phyloP scores from a whole-genome alignment of 2,113 vertebrate species.

The Syngnathoides biaculeatus region DNA sequence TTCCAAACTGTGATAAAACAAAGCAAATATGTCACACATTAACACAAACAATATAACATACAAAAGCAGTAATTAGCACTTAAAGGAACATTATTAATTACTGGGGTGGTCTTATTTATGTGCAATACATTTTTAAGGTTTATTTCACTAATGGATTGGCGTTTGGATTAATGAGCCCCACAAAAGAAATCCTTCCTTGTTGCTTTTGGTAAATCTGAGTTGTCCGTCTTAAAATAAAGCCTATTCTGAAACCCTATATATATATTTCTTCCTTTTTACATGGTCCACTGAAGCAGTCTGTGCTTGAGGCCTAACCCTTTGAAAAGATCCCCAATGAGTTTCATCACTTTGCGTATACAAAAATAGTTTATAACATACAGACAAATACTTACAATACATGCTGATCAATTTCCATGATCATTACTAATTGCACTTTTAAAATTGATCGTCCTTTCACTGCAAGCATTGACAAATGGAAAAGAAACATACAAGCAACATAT shows the following conservation, averaged over 20 bases:
- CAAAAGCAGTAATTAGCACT: conserved; percentile 24
- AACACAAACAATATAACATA: not conserved
- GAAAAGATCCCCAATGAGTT: conserved; percentile 38
- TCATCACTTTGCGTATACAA: conserved; percentile 57
- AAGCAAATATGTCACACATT: not conserved
- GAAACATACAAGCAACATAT: conserved; percentile 44
- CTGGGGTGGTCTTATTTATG: not conserved
- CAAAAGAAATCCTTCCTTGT: conserved; percentile 5
- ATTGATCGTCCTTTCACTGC: conserved; percentile 68
- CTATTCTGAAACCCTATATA: conserved; percentile 15
- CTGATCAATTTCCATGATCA: conserved; percentile 67
- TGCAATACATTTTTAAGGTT: not conserved
- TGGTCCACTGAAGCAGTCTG: conserved; percentile 40
- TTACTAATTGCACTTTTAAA: conserved; percentile 79
- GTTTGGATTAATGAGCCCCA: not conserved
- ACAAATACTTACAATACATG: conserved; percentile 66
- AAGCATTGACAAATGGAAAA: conserved; percentile 61
- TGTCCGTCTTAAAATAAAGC: not conserved
- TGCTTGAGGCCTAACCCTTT: conserved; percentile 47
- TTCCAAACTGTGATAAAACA: not conserved
- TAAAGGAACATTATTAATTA: not conserved
- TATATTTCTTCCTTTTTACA: conserved; percentile 26
- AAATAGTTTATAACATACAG: conserved; percentile 65
- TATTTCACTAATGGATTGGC: not conserved
- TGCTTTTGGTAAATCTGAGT: not conserved